Conservation (phyloP, 37 sponge, comb jelly and placozoan genomes). For the Crambe crambe region DNA sequence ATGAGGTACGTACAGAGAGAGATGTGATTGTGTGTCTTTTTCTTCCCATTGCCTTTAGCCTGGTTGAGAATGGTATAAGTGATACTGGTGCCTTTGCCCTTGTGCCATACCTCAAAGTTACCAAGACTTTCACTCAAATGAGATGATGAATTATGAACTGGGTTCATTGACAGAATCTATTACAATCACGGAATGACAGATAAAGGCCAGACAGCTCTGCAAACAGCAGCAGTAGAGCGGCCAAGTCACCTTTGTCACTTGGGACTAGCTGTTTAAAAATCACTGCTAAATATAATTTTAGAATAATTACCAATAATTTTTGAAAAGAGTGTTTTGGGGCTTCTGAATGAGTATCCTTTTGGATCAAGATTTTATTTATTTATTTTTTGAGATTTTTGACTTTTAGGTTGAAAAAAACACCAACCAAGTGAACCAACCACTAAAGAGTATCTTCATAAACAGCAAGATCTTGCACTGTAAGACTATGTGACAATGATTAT, state of each 20-base stretch:
- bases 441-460: too few relatives aligned
- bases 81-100: conserved; percentile 31
- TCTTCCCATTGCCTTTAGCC: background rate
- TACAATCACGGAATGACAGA: conserved; percentile 30
- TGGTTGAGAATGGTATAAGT: conserved; percentile 32
- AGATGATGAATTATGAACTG: background rate
- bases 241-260: background rate
- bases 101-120: conserved; percentile 6
- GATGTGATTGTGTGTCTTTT: background rate
- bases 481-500: too few relatives aligned
- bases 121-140: conserved; percentile 3
- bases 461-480: too few relatives aligned
- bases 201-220: conserved; percentile 17
- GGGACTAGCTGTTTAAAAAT: background rate
- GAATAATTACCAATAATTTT: too few relatives aligned
- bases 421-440: too few relatives aligned
- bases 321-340: too few relatives aligned
- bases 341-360: too few relatives aligned
- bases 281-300: too few relatives aligned
- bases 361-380: too few relatives aligned
- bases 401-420: too few relatives aligned
- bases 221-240: conserved; percentile 13
- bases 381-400: too few relatives aligned
- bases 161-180: conserved; percentile 3
- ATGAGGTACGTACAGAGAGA: conserved; percentile 11